These are phyloP conservation scores for Danaus plexippus DNA, from an alignment of 1,140 invertebrate genomes.

Conservation along the genomic window DNA sequence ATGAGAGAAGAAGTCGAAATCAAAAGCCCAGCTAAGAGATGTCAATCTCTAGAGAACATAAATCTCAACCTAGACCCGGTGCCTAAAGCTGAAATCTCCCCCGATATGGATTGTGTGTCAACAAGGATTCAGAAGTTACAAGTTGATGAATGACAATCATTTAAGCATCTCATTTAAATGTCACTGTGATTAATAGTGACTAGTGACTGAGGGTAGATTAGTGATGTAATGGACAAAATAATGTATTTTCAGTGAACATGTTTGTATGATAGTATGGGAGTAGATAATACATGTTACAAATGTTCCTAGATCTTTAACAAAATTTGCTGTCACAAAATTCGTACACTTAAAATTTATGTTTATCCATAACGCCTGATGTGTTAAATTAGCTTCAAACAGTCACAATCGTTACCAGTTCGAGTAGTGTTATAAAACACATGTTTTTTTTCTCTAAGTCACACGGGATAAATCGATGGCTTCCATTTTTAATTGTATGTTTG, in stretches of 20 bases:
- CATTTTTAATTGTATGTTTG: slow-evolving; percentile 19
- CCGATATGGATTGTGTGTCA: slow-evolving; percentile 64
- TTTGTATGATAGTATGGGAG: slow-evolving; percentile 38
- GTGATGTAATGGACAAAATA: slow-evolving; percentile 21
- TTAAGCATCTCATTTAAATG: slow-evolving; percentile 26
- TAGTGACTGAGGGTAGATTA: slow-evolving; percentile 17
- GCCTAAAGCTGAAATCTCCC: slow-evolving; percentile 41
- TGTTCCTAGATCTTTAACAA: slow-evolving; percentile 50
- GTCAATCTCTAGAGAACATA: slow-evolving; percentile 62
- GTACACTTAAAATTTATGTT: no score
- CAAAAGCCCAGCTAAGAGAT: slow-evolving; percentile 49
- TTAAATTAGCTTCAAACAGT: no score
- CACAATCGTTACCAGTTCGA: no score
- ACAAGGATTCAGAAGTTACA: slow-evolving; percentile 62
- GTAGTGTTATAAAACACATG: no score
- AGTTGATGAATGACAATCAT: slow-evolving; percentile 62
- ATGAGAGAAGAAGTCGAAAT: slow-evolving; percentile 31
- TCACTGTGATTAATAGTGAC: slow-evolving; percentile 15
- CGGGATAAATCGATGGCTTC: slow-evolving; percentile 22
- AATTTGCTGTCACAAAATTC: slow-evolving; percentile 26
- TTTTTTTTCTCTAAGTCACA: slow-evolving; percentile 42
- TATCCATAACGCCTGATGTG: no score
- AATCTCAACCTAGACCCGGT: slow-evolving; percentile 46
- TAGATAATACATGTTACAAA: slow-evolving; percentile 39
- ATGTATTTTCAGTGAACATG: slow-evolving; percentile 49